Base-by-base conservation (phyloP, 30 jellyfish, hydroid and myxozoan genomes). In the Clytia hemisphaerica region DNA sequence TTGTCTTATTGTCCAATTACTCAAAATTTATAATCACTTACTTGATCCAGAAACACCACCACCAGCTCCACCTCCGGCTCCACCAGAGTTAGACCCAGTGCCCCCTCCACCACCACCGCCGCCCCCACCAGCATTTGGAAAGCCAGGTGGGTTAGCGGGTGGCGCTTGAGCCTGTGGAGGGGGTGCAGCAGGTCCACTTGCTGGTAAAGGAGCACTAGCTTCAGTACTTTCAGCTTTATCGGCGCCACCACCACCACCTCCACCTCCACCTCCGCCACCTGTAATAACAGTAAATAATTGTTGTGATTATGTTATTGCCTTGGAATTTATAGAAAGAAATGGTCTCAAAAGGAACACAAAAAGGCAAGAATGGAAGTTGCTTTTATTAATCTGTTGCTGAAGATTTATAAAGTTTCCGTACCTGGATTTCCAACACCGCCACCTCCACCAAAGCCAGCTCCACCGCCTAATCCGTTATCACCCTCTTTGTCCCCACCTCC, bases 341-440 rank as follows among this genome's bases (percentile, higher is more conserved):
- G 15, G n/a, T n/a, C 53, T 40, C 53, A 10, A 9, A 10, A 10
- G n/a, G n/a, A 40, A 40, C 53, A 10, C 10, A 9, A 9, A 10
- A 10, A 10, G 10, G 15, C 53, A n/a, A 10, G 10, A n/a, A 40
- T n/a, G 10, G 10, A 9, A 9, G 53, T 40, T 10, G 53, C n/a
- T n/a, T 40, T 40, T 9, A 10, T n/a, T 9, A 9, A 9, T 10
- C 53, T 40, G 10, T 10, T 40, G 10, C 10, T 9, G n/a, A n/a
- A 40, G 53, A 10, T n/a, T n/a, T n/a, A n/a, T n/a, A n/a, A n/a
- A n/a, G n/a, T 84, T 10, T 84, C 93, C 0, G 87, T 87, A 36
- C 94, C 94, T 25, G 93, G 97, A 29, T 72, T 92, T 2, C 95
- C 95, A 10, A 92, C 99, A 22, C 94, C 99, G 0, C 99, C 99